Evolutionary conservation across 2,888 invertebrate genomes (phyloP), one percentile per base, ranked within the genome.

Genomic region (Chymomyza fuscimana): DNA sequence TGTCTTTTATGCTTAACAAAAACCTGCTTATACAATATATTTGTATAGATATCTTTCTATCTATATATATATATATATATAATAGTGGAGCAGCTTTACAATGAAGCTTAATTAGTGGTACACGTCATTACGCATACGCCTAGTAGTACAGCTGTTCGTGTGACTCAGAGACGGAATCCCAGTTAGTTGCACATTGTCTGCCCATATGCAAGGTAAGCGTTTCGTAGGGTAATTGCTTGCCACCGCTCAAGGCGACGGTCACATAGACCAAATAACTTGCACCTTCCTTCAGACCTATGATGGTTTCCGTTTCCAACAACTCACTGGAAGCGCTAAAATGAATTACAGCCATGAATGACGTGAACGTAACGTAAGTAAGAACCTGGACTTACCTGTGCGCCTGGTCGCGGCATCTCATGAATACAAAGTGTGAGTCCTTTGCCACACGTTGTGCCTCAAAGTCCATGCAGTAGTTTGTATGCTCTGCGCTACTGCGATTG

Each of bases 201-300:
- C 83, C 82, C 88, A 89, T 88, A 67, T 88, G 87, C 5, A 91
- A 83, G 32, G 87, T 90, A 6, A 94, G 89, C 29, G 94, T 90
- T 86, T 94, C 93, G 81, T 94, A 94, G 1, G 94, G 94, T 62
- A 94, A 82, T 3, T 93, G 92, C 80, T 93, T 93, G 22, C 94
- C 94, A 82, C 92, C 92, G 58, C 92, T 92, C 69, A 94, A 92
- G 73, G 93, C 93, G 4, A 93, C 93, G 0, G 94, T 94, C 10
- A 94, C 93, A 85, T 94, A 94, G 16, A 94, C 92, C 54, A 93
- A 91, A 78, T 94, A 94, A 50, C 91, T 92, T 76, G 92, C 92
- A 10, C 93, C 93, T 1, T 94, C 93, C 68, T 91, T 92, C 51
- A 94, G 88, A 69, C 93, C 93, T 6, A 91, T 89, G 22, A 91